Evolutionary conservation across 2,113 vertebrate genomes (phyloP).

Genomic region (Spilogale gracilis): DNA sequence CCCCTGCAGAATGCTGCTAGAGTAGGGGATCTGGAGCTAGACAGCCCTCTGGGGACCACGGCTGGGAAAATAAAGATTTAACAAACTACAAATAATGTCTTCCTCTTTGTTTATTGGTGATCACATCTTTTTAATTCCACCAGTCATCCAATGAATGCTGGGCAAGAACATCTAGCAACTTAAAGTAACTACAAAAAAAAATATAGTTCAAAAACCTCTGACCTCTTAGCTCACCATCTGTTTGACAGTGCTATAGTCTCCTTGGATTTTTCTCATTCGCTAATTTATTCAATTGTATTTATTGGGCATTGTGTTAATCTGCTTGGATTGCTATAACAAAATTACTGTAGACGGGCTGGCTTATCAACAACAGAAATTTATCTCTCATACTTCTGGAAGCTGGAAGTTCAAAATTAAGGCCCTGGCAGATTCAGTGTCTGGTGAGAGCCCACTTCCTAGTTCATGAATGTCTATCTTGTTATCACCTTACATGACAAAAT

Average conservation of each 20-base stretch:
- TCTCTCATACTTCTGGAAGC: neutral
- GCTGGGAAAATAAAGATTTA: neutral
- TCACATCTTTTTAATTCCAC: neutral
- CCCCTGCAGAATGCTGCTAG: neutral
- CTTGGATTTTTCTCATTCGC: conserved; percentile 30
- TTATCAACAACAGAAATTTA: neutral
- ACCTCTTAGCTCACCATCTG: neutral
- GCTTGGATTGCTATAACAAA: neutral
- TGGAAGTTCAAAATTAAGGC: neutral
- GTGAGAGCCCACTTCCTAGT: neutral
- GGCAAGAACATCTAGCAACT: neutral
- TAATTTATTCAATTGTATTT: neutral
- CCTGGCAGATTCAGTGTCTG: neutral
- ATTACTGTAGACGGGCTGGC: neutral
- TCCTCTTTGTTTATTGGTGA: neutral
- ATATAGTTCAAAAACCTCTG: neutral
- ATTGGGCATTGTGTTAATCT: neutral
- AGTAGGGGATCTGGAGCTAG: neutral
- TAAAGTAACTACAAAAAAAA: neutral
- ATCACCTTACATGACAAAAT: neutral
- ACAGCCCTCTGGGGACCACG: neutral
- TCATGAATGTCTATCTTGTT: neutral
- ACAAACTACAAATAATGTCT: neutral
- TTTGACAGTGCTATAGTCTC: neutral
- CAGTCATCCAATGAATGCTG: neutral